Base-by-base conservation (phyloP, 2,888 invertebrate genomes). In the Watsonalla cultraria region DNA sequence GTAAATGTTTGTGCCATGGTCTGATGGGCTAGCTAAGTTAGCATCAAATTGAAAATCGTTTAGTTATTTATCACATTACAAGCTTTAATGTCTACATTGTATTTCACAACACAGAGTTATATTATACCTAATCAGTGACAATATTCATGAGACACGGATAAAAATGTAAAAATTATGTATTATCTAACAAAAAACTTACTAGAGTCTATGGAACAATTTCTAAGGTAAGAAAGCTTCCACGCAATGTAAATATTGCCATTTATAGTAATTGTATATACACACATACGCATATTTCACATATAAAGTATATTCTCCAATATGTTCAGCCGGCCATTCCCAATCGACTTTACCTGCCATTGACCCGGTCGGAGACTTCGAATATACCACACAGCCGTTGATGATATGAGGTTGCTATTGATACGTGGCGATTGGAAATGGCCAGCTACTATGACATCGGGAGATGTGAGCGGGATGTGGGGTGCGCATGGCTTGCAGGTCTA, bases 221-320 rank as follows among this genome's bases (percentile, higher is more conserved):
- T 53, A 15, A 49, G 37, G 13, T 7, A 15, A 9, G 37, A 35
- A 13, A 9, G 9, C 37, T 59, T 13, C 42, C 37, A 54, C 53
- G 52, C 54, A 60, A 62, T 58, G 51, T 62, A 61, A 58, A 60
- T 58, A 14, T 13, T 34, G 35, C 46, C 58, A 58, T 58, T 72
- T 72, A n/a, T 72, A 67, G 68, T 74, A 76, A 78, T 75, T 80
- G 76, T 83, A 82, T 83, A 68, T 84, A 84, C 77, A 84, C 72
- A 78, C 72, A 78, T 65, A 63, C 69, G 65, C 62, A 69, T 65
- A 63, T 68, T 68, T 71, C 65, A 72, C 67, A 65, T 65, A 52
- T 65, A 52, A 60, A 60, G 58, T 47, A 59, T 45, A 46, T 60
- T 65, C 67, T 59, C 59, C 60, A 59, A 58, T 60, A 57, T 52